Evolutionary conservation across 2,888 invertebrate genomes (phyloP).

Genomic region (Prenolepis imparis): DNA sequence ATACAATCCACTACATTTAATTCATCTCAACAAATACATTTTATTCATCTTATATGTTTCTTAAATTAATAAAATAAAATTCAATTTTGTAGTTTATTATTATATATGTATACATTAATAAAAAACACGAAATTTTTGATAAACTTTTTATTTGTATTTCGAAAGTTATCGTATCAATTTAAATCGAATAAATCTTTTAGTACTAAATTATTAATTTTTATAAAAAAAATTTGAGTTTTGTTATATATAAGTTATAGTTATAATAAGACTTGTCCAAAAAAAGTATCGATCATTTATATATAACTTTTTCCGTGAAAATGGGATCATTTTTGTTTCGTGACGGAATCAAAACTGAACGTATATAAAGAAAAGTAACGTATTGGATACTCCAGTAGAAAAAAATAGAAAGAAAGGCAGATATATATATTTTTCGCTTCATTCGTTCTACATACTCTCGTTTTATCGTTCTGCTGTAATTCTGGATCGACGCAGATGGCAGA

Average conservation of each 20-base stretch:
- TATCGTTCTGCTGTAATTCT: slow-evolving; percentile 57
- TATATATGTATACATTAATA: not conserved
- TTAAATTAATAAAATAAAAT: not conserved
- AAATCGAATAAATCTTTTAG: not conserved
- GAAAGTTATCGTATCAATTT: not conserved
- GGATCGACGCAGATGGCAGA: slow-evolving; percentile 64
- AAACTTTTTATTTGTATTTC: not conserved
- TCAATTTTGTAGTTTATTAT: not conserved
- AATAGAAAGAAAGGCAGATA: not conserved
- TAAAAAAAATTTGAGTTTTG: too few species aligned
- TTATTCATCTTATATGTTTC: not conserved
- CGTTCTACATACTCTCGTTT: not conserved
- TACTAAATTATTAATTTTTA: too few species aligned
- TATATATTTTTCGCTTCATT: slow-evolving; percentile 27
- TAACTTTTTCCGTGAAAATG: not conserved
- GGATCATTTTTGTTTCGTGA: not conserved
- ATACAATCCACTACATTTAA: not conserved
- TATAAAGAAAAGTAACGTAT: not conserved
- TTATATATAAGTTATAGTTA: too few species aligned
- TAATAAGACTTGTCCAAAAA: not conserved
- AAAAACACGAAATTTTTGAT: not conserved
- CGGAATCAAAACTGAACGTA: slow-evolving; percentile 10
- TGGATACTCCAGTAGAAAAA: slow-evolving; percentile 6
- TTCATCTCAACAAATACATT: not conserved
- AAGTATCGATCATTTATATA: not conserved